These are phyloP conservation scores for Corvus cornix DNA, from an alignment of 2,113 vertebrate genomes.

Conservation along the genomic window DNA sequence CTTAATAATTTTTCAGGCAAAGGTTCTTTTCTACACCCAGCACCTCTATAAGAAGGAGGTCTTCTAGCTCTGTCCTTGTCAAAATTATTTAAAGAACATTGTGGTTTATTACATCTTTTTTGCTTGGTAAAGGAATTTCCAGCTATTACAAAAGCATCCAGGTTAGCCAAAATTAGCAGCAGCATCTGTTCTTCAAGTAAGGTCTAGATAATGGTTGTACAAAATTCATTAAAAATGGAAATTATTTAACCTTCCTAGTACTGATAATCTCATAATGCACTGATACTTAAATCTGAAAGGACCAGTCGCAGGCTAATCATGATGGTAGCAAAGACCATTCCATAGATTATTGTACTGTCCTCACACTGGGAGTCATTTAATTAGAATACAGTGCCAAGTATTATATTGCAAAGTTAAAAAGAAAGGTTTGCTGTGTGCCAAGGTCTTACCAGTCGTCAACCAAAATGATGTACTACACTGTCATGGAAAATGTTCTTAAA, in stretches of 20 bases:
- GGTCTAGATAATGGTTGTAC: background rate
- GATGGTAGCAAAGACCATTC: background rate
- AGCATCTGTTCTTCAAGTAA: background rate
- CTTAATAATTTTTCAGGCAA: background rate
- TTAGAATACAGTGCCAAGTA: background rate
- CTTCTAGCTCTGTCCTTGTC: background rate
- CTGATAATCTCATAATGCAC: background rate
- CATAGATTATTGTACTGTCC: background rate
- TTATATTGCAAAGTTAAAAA: background rate
- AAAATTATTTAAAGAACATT: background rate
- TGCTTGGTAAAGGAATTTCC: background rate
- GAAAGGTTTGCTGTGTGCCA: background rate
- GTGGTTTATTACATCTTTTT: background rate
- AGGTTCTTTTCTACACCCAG: background rate
- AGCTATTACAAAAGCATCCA: background rate
- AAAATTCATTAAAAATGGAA: background rate
- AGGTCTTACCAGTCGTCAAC: background rate
- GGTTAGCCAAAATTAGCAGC: background rate
- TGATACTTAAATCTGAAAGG: background rate
- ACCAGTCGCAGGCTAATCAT: background rate
- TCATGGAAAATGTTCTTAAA: background rate
- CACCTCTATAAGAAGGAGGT: rapidly evolving
- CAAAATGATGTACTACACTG: background rate
- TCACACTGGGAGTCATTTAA: background rate
- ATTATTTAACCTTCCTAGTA: background rate